phyloP scores from a whole-genome alignment of 2,797 vertebrate genomes.

The Enteromius fasciolatus region DNA sequence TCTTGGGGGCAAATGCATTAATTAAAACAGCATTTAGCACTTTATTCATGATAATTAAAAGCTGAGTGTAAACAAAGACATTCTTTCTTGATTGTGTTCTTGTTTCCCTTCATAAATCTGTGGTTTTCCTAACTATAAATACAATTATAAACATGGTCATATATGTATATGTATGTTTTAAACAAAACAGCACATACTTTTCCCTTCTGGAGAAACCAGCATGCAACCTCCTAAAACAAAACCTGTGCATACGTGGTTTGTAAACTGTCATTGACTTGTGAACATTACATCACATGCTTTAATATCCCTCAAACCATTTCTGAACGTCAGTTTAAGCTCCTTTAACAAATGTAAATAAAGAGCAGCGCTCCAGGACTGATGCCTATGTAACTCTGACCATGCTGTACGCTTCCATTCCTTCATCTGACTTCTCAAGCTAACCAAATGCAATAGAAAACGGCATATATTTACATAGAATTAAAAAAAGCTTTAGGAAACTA shows the following conservation, averaged over 20 bases:
- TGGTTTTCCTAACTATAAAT: neutral
- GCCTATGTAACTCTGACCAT: slow-evolving; percentile 1
- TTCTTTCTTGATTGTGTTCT: neutral
- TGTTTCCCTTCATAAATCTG: neutral
- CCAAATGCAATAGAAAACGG: slow-evolving; percentile 8
- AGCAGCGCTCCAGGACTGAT: neutral
- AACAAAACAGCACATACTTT: slow-evolving; percentile 4
- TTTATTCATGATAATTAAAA: slow-evolving; percentile 21
- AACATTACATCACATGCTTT: slow-evolving; percentile 27
- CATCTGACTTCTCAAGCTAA: neutral
- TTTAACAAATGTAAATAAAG: slow-evolving; percentile 12
- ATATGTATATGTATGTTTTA: neutral
- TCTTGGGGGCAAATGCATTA: neutral
- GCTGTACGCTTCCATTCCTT: neutral
- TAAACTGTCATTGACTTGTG: neutral
- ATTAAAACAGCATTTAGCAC: slow-evolving; percentile 8
- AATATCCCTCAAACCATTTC: slow-evolving; percentile 19
- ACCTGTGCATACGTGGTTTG: neutral
- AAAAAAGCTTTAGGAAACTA: slow-evolving; percentile 8
- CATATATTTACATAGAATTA: slow-evolving; percentile 36
- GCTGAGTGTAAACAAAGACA: slow-evolving; percentile 22
- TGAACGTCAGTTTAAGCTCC: neutral
- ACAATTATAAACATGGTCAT: neutral
- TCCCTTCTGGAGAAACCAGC: neutral
- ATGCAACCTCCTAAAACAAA: slow-evolving; percentile 16